These are phyloP conservation scores for Garrulus glandarius DNA, from an alignment of 2,797 vertebrate species.

Conservation along the genomic window DNA sequence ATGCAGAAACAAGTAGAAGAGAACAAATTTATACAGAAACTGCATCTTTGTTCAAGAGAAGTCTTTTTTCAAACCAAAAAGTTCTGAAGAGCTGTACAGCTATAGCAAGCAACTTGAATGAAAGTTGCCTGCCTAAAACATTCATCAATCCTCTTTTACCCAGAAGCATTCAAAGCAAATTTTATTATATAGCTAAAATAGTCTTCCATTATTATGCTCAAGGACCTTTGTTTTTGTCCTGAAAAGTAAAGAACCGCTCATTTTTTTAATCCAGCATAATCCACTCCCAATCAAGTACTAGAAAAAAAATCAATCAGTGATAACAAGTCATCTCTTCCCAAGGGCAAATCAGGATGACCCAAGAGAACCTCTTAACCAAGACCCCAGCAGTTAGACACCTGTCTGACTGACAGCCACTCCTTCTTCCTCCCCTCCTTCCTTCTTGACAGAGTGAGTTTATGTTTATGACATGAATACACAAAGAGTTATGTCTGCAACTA, in stretches of 20 bases:
- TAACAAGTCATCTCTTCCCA: neutral
- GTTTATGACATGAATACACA: neutral
- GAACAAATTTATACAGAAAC: neutral
- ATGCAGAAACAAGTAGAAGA: neutral
- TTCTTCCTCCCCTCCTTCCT: neutral
- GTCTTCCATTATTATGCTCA: neutral
- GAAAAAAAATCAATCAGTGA: neutral
- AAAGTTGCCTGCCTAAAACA: neutral
- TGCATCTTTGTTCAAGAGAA: neutral
- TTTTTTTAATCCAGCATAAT: neutral
- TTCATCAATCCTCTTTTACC: neutral
- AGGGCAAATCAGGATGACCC: neutral
- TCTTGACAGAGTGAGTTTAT: neutral
- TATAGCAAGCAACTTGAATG: neutral
- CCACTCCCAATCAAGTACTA: neutral
- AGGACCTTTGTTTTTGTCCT: neutral
- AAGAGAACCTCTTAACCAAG: neutral
- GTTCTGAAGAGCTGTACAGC: neutral
- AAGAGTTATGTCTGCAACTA: neutral
- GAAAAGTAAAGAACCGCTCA: neutral
- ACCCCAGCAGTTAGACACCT: neutral
- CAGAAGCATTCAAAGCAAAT: neutral
- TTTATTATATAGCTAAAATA: neutral
- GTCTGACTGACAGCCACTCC: neutral
- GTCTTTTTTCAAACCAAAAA: neutral